Evolutionary conservation across 2,888 invertebrate species (phyloP).

Genomic region (Watsonalla cultraria): DNA sequence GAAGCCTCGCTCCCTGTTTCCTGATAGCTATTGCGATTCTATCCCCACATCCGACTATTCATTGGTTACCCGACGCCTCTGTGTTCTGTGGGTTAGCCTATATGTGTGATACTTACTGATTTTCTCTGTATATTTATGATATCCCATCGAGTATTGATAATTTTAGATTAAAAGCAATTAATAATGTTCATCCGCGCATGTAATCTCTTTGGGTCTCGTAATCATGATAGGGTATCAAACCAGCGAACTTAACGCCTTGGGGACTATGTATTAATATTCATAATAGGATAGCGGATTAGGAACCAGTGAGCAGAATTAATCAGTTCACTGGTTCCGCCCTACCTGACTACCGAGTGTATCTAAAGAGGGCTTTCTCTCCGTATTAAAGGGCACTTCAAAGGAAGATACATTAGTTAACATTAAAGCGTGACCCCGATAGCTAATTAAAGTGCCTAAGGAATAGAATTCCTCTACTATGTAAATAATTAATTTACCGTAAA

Average conservation of each 20-base stretch:
- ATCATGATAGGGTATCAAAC: not conserved
- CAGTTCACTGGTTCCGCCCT: not conserved
- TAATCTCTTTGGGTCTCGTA: not conserved
- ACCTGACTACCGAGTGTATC: not conserved
- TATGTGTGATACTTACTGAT: no score
- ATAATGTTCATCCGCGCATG: no score
- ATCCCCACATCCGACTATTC: not conserved
- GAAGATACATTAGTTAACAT: not conserved
- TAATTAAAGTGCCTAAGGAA: not conserved
- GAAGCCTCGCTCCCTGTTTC: constrained; percentile 26
- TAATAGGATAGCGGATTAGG: not conserved
- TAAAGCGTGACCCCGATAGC: not conserved
- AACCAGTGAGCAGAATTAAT: not conserved
- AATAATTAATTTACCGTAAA: no score
- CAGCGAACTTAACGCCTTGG: not conserved
- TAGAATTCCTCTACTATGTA: not conserved
- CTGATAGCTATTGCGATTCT: constrained; percentile 29
- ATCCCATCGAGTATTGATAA: no score
- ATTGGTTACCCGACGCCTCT: no score
- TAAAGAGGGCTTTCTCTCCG: not conserved
- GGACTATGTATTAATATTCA: not conserved
- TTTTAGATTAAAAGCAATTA: no score
- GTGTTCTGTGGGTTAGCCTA: no score
- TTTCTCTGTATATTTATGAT: no score
- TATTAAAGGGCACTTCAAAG: not conserved